Evolutionary conservation across 2,888 invertebrate genomes (phyloP).

Genomic region (Schizotus pectinicornis): DNA sequence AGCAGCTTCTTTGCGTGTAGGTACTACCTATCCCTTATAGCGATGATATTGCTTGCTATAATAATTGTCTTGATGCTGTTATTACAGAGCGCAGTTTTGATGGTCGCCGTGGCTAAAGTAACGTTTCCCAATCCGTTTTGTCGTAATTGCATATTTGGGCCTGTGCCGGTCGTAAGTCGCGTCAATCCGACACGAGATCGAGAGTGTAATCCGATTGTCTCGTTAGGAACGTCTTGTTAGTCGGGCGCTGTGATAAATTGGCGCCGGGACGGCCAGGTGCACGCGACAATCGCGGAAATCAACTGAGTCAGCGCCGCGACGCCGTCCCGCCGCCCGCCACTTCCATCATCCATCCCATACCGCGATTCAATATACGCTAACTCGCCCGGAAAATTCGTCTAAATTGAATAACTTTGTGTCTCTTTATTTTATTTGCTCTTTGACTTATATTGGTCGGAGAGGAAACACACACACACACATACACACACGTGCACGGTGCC

Average conservation of each 20-base stretch:
- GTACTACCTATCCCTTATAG: too few relatives aligned
- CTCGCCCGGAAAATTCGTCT: constrained; percentile 54
- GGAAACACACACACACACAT: constrained; percentile 15
- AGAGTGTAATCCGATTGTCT: constrained; percentile 58
- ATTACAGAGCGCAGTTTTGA: background rate
- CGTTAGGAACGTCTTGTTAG: constrained; percentile 58
- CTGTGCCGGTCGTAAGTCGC: constrained; percentile 40
- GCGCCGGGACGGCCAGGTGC: constrained; percentile 48
- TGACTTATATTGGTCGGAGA: constrained; percentile 48
- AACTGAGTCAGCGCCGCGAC: constrained; percentile 32
- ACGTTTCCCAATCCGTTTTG: constrained; percentile 1
- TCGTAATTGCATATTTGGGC: constrained; percentile 51
- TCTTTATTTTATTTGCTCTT: constrained; percentile 55
- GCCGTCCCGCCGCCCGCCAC: constrained; percentile 8
- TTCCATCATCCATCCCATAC: constrained; percentile 10
- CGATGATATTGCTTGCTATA: too few relatives aligned
- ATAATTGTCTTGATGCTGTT: background rate
- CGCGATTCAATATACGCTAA: constrained; percentile 51
- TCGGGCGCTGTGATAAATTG: constrained; percentile 51
- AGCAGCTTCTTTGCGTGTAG: too few relatives aligned
- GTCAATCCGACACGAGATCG: constrained; percentile 56
- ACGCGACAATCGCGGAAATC: constrained; percentile 45
- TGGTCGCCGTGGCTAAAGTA: background rate
- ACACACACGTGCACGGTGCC: constrained; percentile 1
- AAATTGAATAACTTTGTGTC: constrained; percentile 58